Base-by-base conservation (phyloP, 37 sponge, comb jelly and placozoan genomes). In the Diacarnus erythraeanus region DNA sequence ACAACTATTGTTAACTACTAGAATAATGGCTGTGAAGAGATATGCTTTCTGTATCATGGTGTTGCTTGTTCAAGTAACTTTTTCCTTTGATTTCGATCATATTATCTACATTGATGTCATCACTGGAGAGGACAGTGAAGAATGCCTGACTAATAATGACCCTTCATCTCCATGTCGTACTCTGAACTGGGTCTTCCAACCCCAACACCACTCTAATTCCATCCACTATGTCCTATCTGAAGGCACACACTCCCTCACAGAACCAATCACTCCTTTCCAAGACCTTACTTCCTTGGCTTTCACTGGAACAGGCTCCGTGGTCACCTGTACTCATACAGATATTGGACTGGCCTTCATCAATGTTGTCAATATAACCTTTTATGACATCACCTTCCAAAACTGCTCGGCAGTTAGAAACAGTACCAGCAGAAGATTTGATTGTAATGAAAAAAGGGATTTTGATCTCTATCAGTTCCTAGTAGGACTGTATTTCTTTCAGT, bases 311-410 rank as follows among this genome's bases (percentile, higher is more conserved):
- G 60, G 64, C 21, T 59, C 38, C 3, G 30, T 33, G 4, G 42
- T 75, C 59, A 20, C 4, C 58, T 75, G 75, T n/a, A 35, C 59
- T 17, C n/a, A 31, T 2, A 17, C n/a, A 35, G 41, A 72, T 12
- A 60, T 27, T 40, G 83, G 88, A n/a, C 64, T 87, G 0, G 64
- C 77, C 2, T 82, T 87, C 51, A 37, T 67, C 57, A 51, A 59
- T 1, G 72, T 58, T 29, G 38, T 29, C 1, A 61, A 77, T 41
- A 43, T 87, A 18, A 36, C 38, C n/a, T 29, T 87, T 10, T 25
- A 6, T 0, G 38, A 58, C 18, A 2, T 87, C 18, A 38, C 57
- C 9, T 59, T 87, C 41, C 17, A 20, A 0, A 0, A 27, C 25
- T 87, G 88, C 59, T 77, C 59, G 22, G 71, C 64, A 0, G 26